A percentile compares a stretch with the other conserved stretches of the same genome.
Conservation (phyloP, 2,113 vertebrate species). For the Uria aalge region DNA sequence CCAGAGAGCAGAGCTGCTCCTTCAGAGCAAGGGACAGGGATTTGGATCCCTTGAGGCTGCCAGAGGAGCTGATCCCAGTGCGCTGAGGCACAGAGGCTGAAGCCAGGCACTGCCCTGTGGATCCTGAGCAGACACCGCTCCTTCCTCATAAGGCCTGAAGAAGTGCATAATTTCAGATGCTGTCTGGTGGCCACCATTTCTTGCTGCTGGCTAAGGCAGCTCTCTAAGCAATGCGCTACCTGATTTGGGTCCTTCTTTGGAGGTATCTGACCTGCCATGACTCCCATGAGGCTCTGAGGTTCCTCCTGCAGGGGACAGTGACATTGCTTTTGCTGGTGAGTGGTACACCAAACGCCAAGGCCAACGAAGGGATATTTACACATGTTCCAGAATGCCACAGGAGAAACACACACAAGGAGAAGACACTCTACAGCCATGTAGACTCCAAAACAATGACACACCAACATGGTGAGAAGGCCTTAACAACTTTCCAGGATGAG, state of each 20-base stretch:
- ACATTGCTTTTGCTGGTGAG: background rate
- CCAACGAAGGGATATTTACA: background rate
- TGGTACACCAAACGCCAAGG: background rate
- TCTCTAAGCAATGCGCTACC: background rate
- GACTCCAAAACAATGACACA: background rate
- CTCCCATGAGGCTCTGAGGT: background rate
- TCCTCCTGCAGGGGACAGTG: background rate
- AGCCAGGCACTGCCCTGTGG: background rate
- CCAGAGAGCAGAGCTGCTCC: background rate
- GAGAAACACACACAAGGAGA: background rate
- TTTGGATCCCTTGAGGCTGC: background rate
- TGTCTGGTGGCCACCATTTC: background rate
- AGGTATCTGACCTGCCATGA: background rate
- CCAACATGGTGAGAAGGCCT: background rate
- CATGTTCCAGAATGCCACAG: background rate
- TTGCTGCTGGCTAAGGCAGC: background rate
- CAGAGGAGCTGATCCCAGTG: background rate
- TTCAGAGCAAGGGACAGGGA: background rate
- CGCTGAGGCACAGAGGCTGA: background rate
- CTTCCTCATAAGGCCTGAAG: background rate
- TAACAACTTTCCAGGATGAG: background rate
- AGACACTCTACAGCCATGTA: background rate
- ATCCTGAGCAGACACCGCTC: background rate
- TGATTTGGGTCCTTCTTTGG: background rate
- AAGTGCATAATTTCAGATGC: background rate